Conservation (phyloP, 1,140 invertebrate species). For the Hydropsyche tenuis region DNA sequence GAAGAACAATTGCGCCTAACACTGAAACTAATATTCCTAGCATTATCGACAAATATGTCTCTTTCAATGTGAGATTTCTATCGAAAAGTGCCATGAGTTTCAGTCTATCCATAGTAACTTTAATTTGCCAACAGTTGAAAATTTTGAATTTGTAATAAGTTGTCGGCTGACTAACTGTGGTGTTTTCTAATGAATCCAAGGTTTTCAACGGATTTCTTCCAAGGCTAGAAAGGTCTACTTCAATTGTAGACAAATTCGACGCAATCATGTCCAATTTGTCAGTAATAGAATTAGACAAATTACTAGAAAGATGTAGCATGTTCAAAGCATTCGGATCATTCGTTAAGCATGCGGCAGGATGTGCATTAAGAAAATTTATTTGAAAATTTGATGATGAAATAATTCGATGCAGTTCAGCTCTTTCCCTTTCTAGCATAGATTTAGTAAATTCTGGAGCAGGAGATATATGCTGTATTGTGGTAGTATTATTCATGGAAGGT, state of each 20-base stretch:
- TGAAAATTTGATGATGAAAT: conserved; percentile 59
- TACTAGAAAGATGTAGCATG: conserved; percentile 52
- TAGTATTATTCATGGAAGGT: conserved; percentile 22
- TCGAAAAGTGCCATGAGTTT: conserved; percentile 92
- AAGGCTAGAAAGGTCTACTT: conserved; percentile 54
- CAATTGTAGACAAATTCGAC: conserved; percentile 51
- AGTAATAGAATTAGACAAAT: conserved; percentile 51
- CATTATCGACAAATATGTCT: conserved; percentile 84
- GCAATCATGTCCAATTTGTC: conserved; percentile 50
- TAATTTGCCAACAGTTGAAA: conserved; percentile 71
- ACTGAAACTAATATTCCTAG: conserved; percentile 87
- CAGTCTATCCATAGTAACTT: conserved; percentile 89
- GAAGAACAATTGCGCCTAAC: conserved; percentile 83
- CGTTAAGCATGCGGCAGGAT: conserved; percentile 46
- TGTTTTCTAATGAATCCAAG: conserved; percentile 58
- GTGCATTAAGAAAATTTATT: conserved; percentile 59
- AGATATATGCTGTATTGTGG: conserved; percentile 55
- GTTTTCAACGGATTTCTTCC: conserved; percentile 56
- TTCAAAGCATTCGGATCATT: conserved; percentile 53
- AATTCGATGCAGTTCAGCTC: conserved; percentile 59
- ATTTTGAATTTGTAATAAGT: conserved; percentile 88
- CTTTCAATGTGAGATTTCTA: conserved; percentile 84
- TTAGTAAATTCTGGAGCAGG: conserved; percentile 59
- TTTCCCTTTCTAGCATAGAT: conserved; percentile 57
- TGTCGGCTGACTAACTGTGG: conserved; percentile 65